Percentiles rank a stretch among this genome's conserved stretches.
These are phyloP conservation scores for Melanotaenia boesemani DNA, from an alignment of 2,797 vertebrate species.

Conservation along the genomic window DNA sequence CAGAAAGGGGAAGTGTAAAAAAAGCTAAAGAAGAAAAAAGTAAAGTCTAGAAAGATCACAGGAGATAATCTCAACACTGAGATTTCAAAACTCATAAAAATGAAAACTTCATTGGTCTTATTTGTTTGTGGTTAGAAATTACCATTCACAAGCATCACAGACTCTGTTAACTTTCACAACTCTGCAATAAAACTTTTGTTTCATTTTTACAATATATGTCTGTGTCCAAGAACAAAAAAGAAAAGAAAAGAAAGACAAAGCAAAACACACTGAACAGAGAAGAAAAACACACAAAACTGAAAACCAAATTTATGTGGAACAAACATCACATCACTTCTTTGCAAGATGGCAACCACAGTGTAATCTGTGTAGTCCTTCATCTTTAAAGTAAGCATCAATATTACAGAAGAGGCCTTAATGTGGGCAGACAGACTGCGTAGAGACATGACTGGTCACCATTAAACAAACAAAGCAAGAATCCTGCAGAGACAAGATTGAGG, in stretches of 20 bases:
- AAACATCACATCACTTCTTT: slow-evolving; percentile 51
- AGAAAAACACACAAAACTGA: slow-evolving; percentile 12
- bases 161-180: slow-evolving; percentile 76
- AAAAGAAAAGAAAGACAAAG: slow-evolving; percentile 26
- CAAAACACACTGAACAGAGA: slow-evolving; percentile 35
- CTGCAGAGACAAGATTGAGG: slow-evolving; percentile 55
- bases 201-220: slow-evolving; percentile 66
- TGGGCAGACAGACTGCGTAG: slow-evolving; percentile 62
- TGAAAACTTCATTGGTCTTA: slow-evolving; percentile 51
- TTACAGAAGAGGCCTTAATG: slow-evolving; percentile 61
- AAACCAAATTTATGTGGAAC: slow-evolving; percentile 67
- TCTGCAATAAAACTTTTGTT: slow-evolving; percentile 69
- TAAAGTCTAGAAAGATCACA: slow-evolving; percentile 38
- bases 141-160: slow-evolving; percentile 66
- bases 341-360: slow-evolving; percentile 65
- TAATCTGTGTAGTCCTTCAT: slow-evolving; percentile 57
- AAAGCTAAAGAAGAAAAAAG: slow-evolving; percentile 39
- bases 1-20: slow-evolving; percentile 50
- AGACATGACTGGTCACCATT: slow-evolving; percentile 69
- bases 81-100: slow-evolving; percentile 63
- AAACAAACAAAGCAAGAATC: slow-evolving; percentile 70
- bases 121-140: slow-evolving; percentile 70
- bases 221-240: slow-evolving; percentile 53
- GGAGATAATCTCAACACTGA: slow-evolving; percentile 41
- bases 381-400: slow-evolving; percentile 61